Conservation (phyloP, 2,113 vertebrate species). For the Pollimyrus isidori region DNA sequence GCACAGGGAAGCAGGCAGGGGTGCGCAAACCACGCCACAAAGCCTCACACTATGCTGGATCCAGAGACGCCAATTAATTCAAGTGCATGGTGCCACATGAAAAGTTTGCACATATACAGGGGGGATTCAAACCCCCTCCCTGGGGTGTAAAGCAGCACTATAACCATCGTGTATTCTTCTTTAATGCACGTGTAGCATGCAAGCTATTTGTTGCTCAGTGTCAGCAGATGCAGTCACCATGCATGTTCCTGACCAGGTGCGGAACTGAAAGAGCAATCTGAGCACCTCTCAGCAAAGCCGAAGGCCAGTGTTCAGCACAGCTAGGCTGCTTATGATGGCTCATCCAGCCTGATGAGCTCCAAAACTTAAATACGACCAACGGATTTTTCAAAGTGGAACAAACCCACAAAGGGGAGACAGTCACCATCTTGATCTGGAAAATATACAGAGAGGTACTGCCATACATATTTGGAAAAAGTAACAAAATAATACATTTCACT, state of each 20-base stretch:
- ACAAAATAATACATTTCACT: not conserved
- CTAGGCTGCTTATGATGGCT: not conserved
- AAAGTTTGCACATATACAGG: not conserved
- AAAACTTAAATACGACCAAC: not conserved
- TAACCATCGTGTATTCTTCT: not conserved
- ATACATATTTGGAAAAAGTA: not conserved
- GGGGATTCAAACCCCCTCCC: not conserved
- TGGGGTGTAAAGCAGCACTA: not conserved
- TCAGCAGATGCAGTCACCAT: not conserved
- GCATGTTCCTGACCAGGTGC: not conserved
- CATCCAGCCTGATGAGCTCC: not conserved
- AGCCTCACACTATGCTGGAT: not conserved
- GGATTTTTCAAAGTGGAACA: not conserved
- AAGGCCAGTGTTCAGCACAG: not conserved
- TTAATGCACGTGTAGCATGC: not conserved
- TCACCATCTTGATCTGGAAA: not conserved
- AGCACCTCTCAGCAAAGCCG: not conserved
- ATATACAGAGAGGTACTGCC: not conserved
- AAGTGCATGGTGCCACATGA: not conserved
- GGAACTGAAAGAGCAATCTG: not conserved
- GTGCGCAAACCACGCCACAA: not conserved
- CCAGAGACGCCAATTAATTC: not conserved
- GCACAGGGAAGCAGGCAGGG: not conserved
- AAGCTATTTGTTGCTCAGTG: not conserved
- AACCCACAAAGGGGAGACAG: not conserved